Conservation (phyloP, 2,113 vertebrate genomes). For the Notothenia rossii region DNA sequence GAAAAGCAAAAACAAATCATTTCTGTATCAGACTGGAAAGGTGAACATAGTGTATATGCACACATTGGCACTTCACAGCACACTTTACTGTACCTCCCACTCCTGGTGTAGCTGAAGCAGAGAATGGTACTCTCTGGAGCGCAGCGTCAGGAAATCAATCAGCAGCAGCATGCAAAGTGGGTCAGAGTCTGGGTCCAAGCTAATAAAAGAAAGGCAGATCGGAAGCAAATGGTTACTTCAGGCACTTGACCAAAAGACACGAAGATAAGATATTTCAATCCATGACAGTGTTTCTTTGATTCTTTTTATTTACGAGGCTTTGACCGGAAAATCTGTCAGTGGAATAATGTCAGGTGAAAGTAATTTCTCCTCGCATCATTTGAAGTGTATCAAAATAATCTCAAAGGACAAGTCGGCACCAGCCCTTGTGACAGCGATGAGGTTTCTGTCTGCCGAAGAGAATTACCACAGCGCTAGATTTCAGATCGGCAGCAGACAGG, state of each 20-base stretch:
- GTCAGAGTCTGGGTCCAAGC: constrained; percentile 94
- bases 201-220: constrained; percentile 58
- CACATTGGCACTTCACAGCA: background rate
- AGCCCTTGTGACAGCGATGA: too few species aligned
- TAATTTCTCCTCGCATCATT: too few species aligned
- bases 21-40: background rate
- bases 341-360: too few species aligned
- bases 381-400: too few species aligned
- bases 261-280: background rate
- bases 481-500: too few species aligned
- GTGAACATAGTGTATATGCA: background rate
- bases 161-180: constrained; percentile 94
- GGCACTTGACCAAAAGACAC: background rate
- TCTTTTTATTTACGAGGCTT: too few species aligned
- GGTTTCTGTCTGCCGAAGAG: too few species aligned
- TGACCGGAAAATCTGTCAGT: too few species aligned
- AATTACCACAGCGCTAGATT: too few species aligned
- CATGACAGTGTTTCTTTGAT: background rate
- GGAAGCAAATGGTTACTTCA: constrained; percentile 9
- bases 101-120: constrained; percentile 91
- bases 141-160: constrained; percentile 91
- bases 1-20: constrained; percentile 37
- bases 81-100: constrained; percentile 90
- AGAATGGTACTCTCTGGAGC: constrained; percentile 89
- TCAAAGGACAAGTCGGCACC: too few species aligned